Evolutionary conservation across 1,140 invertebrate genomes (phyloP), one percentile per base, ranked within the genome.

Genomic region (Drosophila lacertosa): DNA sequence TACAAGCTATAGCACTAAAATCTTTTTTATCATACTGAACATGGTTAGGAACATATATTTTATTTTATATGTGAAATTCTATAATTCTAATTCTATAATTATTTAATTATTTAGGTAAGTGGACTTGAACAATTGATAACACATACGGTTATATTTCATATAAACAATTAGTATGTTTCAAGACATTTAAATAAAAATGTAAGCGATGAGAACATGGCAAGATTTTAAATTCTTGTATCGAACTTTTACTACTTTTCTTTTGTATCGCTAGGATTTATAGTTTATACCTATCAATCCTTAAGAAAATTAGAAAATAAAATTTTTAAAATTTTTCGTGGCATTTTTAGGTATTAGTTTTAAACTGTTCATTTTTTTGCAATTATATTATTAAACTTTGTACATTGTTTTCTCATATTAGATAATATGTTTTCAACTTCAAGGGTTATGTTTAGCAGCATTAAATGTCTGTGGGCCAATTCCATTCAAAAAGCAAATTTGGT

Each of bases 361-460:
- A 20, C 0, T 35, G 1, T 35, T 3, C 2, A 26, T 9, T 13
- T 45, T 45, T 45, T 24, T 42, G 6, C 6, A 29, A 29, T 15
- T 26, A 9, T 9, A 26, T 24, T 11, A 44, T n/a, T 44, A 18
- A 40, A 18, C 32, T 32, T 29, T 13, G 5, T 40, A 16, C 24
- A 2, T 11, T 20, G n/a, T 13, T 35, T 18, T 22, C 32, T 2
- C 10, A 29, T 3, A 7, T n/a, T 20, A 51, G 10, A 20, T 20
- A 32, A 32, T 13, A 54, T 54, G 51, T 39, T 24, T 39, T 39
- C 51, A 35, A 24, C 26, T 16, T 39, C 13, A 54, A 54, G 20
- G 5, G 13, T 54, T 24, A 6, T 54, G 13, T 4, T 7, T 5
- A 39, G 13, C 35, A 13, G 20, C 22, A 26, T 24, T 15, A 39